These are phyloP conservation scores for Meteorus sp. DNA, from an alignment of 1,140 invertebrate species.

Conservation along the genomic window DNA sequence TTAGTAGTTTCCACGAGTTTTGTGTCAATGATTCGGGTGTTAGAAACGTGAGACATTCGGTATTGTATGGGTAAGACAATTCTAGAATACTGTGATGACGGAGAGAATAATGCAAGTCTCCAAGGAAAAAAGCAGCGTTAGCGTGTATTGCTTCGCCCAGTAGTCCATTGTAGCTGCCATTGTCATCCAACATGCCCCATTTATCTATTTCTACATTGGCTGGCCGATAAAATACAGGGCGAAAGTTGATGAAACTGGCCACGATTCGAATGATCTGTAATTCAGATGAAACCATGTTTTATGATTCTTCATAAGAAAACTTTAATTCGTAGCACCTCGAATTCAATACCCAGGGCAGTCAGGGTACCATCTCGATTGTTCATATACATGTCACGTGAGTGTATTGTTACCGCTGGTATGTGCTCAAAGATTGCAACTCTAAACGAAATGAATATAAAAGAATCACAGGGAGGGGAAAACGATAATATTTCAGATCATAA, in stretches of 20 bases:
- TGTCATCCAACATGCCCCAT: conserved; percentile 66
- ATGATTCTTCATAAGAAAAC: conserved; percentile 15
- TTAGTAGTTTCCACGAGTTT: conserved; percentile 81
- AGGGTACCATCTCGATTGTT: too few species aligned
- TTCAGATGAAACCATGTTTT: conserved; percentile 22
- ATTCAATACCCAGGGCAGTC: conserved; percentile 63
- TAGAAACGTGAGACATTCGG: conserved; percentile 80
- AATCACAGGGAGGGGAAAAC: too few species aligned
- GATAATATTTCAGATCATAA: background rate
- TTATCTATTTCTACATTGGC: conserved; percentile 61
- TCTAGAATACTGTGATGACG: conserved; percentile 71
- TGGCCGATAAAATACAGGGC: conserved; percentile 66
- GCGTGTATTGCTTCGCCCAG: conserved; percentile 70
- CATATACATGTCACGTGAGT: too few species aligned
- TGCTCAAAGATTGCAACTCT: conserved; percentile 71
- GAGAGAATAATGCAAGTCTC: conserved; percentile 74
- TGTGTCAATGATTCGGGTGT: conserved; percentile 77
- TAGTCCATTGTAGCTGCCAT: conserved; percentile 69
- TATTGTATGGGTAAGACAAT: conserved; percentile 76
- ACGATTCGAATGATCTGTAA: conserved; percentile 69
- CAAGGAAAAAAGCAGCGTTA: conserved; percentile 73
- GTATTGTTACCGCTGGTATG: conserved; percentile 67
- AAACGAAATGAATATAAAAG: conserved; percentile 46
- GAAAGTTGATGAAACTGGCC: conserved; percentile 71
- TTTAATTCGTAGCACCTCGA: conserved; percentile 58